Percentiles rank a stretch among this genome's conserved stretches.
phyloP scores from a whole-genome alignment of 2,113 vertebrate genomes.

The Gulo gulo region DNA sequence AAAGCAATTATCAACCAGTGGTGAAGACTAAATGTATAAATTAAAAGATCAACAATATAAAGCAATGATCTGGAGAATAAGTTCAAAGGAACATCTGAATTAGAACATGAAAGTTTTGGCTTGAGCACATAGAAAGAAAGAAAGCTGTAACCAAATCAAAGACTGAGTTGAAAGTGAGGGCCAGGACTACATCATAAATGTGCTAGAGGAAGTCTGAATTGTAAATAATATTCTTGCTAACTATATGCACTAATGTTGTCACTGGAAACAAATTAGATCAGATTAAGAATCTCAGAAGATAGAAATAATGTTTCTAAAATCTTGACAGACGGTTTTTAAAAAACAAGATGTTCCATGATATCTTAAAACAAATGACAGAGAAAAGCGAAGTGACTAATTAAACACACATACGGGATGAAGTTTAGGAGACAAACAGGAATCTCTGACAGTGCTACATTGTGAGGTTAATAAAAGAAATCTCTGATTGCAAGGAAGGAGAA shows the following conservation, averaged over 20 bases:
- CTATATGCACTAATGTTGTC: background rate
- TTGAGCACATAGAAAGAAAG: background rate
- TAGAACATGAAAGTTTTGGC: background rate
- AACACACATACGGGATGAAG: background rate
- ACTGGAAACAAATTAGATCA: background rate
- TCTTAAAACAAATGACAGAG: background rate
- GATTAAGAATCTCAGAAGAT: background rate
- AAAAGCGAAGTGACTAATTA: background rate
- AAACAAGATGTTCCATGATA: background rate
- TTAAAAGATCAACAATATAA: background rate
- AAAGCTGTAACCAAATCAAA: background rate
- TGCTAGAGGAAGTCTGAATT: background rate
- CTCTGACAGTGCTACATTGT: background rate
- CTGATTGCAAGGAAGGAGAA: background rate
- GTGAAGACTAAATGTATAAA: background rate
- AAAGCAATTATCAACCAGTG: background rate
- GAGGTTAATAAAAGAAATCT: slow-evolving; percentile 7
- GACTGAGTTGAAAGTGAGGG: background rate
- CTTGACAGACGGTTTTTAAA: background rate
- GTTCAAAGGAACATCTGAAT: background rate
- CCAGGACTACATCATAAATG: background rate
- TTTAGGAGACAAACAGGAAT: background rate
- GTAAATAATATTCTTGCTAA: background rate
- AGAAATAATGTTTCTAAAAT: background rate
- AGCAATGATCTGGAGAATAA: background rate